Base-by-base conservation (phyloP, 2,888 invertebrate species). In the Leucophora obtusa region DNA sequence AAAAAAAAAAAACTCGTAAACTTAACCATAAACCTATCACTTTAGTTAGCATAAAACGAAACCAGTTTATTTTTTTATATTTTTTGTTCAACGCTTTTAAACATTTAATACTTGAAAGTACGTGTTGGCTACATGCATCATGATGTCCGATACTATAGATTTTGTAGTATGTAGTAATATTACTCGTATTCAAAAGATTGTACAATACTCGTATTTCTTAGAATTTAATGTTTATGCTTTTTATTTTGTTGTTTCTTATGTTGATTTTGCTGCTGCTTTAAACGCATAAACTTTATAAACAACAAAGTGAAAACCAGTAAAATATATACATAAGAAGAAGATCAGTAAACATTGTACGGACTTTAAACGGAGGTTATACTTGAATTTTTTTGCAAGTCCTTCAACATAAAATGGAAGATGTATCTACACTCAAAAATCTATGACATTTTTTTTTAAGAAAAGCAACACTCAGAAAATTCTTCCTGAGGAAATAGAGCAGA, bases 61-160 rank as follows among this genome's bases (percentile, higher is more conserved):
- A 82, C 82, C 78, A 78, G 82, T 82, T 82, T 80, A 54, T 47
- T 54, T n/a, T 79, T 53, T 69, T 59, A 53, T 70, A 35, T 58
- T 60, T 47, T 56, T 50, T 38, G 38, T 38, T 1, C 38, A 38
- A 38, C 38, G 11, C 11, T 38, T 38, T 38, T 38, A 11, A 38
- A 14, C 38, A 38, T 38, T 38, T 38, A 10, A 38, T 38, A 38
- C 14, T 14, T 38, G 38, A 38, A 38, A 9, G 11, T 38, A 38
- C 38, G 38, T 38, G 38, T 10, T 38, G 28, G 28, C 28, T 28
- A 7, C 28, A 28, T 28, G 7, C 7, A 28, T 3, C 6, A 28
- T 28, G 28, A 7, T 28, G 5, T 28, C 7, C 28, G 6, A 28
- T 28, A 28, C 7, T 28, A 38, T 11, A 11, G 38, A 38, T 28